Base-by-base conservation (phyloP, 1,140 invertebrate genomes). In the Brachionus rotundiformis region DNA sequence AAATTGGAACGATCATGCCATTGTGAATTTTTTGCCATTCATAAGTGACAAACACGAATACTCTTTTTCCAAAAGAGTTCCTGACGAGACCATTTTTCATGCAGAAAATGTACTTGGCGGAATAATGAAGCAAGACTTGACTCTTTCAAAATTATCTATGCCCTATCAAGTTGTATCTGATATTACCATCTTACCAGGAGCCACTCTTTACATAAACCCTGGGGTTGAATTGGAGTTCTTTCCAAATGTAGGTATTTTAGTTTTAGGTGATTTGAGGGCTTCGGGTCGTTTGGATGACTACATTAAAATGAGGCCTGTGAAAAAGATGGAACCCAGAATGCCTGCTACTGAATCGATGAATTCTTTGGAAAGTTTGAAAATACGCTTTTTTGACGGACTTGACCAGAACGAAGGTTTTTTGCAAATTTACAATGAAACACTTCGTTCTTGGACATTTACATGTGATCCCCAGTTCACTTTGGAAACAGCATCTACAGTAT, bases 1-100 rank as follows among this genome's bases (percentile, higher is more conserved):
- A 87, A 96, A 98, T 86, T 98, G 97, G 97, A 99, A 99, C 86
- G 95, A 95, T 88, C 96, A 95, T 87, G 95, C 95, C 0, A 91
- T 96, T 41, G 95, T 95, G 0, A 90, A 92, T 19, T 81, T 81
- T 47, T 5, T 99, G 93, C 87, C 90, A 91, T 81, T 96, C 96
- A 0, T 99, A 92, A 87, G 90, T 98, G n/a, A 83, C 85, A 5
- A 82, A 82, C 10, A 83, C 86, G 23, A 84, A 86, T 83, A 84
- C 86, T 49, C 83, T 85, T 73, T 84, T 85, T 49, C 75, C 82
- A 27, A 16, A 84, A 11, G 49, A 83, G 44, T 83, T 90, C 92
- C 44, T 92, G 92, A 85, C 91, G 94, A 85, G 59, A 73, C 25
- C 39, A 39, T 41, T 11, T 19, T 77, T 68, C 7, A 79, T 84